phyloP scores from a whole-genome alignment of 2,113 vertebrate genomes.

The Saiga tatarica region DNA sequence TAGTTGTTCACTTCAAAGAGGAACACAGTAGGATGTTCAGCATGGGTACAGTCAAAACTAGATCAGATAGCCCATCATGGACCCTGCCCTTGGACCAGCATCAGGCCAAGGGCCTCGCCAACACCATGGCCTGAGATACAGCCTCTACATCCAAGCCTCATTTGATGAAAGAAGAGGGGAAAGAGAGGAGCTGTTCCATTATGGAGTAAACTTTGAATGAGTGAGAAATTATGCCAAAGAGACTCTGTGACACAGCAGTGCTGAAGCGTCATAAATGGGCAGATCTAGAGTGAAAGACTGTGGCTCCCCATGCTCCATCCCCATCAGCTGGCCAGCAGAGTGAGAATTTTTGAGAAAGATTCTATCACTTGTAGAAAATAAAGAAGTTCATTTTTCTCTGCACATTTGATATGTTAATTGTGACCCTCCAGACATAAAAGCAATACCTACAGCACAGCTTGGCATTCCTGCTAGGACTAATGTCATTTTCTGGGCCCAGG shows the following conservation, averaged over 20 bases:
- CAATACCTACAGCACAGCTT: neutral
- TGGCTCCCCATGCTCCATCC: neutral
- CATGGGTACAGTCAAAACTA: neutral
- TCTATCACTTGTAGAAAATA: slow-evolving; percentile 42
- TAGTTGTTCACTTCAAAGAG: neutral
- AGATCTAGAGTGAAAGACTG: slow-evolving; percentile 6
- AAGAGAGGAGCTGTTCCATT: neutral
- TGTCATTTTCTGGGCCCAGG: neutral
- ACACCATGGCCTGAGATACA: neutral
- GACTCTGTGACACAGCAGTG: neutral
- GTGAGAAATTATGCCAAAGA: neutral
- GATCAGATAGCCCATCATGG: neutral
- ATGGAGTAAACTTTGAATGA: neutral
- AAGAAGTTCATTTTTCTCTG: neutral
- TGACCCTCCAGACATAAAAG: neutral
- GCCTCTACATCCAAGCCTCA: neutral
- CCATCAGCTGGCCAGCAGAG: neutral
- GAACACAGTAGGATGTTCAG: neutral
- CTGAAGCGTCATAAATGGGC: neutral
- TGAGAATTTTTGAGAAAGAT: neutral
- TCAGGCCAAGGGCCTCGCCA: neutral
- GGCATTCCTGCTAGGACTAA: slow-evolving; percentile 4
- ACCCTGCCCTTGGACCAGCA: neutral
- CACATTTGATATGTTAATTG: slow-evolving; percentile 35
- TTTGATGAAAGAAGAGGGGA: neutral